phyloP scores from a whole-genome alignment of 1,140 invertebrate species.

The Sipha flava region DNA sequence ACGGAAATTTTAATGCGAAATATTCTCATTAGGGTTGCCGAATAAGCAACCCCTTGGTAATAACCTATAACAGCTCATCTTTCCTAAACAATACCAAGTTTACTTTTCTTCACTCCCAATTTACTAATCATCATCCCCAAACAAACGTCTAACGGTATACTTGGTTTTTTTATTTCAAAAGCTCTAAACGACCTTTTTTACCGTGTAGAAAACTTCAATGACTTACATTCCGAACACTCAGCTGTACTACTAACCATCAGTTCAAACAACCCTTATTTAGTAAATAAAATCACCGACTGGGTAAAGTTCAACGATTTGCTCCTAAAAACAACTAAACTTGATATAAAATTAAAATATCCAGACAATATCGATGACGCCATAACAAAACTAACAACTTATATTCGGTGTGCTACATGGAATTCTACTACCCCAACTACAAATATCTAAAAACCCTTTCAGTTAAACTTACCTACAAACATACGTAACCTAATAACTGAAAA shows the following conservation, averaged over 20 bases:
- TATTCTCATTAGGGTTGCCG: background rate
- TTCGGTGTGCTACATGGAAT: background rate
- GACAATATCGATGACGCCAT: background rate
- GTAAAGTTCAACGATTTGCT: background rate
- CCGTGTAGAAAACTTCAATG: too few relatives aligned
- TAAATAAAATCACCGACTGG: background rate
- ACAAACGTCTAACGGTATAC: background rate
- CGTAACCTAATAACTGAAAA: background rate
- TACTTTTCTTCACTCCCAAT: background rate
- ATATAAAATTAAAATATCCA: background rate
- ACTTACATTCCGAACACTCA: too few relatives aligned
- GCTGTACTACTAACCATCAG: background rate
- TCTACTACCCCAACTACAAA: background rate
- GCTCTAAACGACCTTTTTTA: too few relatives aligned
- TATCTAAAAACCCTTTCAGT: background rate
- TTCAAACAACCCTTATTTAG: background rate
- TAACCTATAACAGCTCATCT: background rate
- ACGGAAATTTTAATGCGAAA: background rate
- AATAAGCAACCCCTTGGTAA: background rate
- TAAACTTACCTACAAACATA: background rate
- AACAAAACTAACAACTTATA: background rate
- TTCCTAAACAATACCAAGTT: background rate
- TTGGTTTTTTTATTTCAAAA: too few relatives aligned
- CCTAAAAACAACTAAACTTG: background rate
- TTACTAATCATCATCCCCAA: background rate